phyloP scores from a whole-genome alignment of 2,113 vertebrate genomes.

The Rana temporaria region DNA sequence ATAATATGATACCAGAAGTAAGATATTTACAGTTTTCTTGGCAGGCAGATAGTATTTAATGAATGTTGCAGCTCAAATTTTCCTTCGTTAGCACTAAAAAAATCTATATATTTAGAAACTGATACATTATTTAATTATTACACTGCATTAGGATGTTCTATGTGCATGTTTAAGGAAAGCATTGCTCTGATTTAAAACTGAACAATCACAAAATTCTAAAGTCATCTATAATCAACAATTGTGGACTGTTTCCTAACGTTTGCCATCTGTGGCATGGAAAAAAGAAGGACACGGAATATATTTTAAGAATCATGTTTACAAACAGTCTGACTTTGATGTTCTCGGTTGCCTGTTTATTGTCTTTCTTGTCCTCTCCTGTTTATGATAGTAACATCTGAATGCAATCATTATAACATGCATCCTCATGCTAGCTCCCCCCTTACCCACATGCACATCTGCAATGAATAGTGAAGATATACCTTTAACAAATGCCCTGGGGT shows the following conservation, averaged over 20 bases:
- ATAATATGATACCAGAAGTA: no score
- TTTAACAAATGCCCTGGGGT: constrained; percentile 46
- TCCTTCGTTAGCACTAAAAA: no score
- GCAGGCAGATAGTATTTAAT: no score
- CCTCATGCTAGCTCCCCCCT: constrained; percentile 29
- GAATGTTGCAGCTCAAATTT: no score
- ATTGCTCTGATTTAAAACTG: background rate
- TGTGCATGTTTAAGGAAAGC: background rate
- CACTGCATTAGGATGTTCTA: no score
- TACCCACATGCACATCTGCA: constrained; percentile 52
- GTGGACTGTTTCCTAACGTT: constrained; percentile 6
- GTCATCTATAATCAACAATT: background rate
- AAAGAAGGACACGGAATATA: constrained; percentile 8
- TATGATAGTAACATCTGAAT: constrained; percentile 49
- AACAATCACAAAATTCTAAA: background rate
- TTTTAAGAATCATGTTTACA: constrained; percentile 47
- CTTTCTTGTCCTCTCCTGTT: constrained; percentile 44
- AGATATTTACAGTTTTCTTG: no score
- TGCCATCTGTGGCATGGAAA: constrained; percentile 19
- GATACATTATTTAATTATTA: no score
- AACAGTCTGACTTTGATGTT: constrained; percentile 51
- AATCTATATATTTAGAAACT: no score
- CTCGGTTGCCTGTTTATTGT: constrained; percentile 46
- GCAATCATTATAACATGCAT: constrained; percentile 46
- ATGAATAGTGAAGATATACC: constrained; percentile 36